A percentile compares a stretch with the other conserved stretches of the same genome.
These are phyloP conservation scores for Tamias sibiricus DNA, from an alignment of 2,113 vertebrate genomes.

Conservation along the genomic window DNA sequence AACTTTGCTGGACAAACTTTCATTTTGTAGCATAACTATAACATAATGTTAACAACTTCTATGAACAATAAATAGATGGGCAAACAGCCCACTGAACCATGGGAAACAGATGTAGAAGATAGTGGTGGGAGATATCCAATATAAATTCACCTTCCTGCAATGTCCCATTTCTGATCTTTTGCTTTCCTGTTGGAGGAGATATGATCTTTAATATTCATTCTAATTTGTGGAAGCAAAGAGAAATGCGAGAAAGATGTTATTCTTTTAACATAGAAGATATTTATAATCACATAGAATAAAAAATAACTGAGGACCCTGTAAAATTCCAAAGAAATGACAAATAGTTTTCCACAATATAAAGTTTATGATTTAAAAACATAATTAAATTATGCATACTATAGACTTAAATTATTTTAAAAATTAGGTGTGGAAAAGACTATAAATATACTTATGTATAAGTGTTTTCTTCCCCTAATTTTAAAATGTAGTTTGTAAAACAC, in stretches of 20 bases:
- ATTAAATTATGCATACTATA: background rate
- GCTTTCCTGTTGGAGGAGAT: constrained; percentile 47
- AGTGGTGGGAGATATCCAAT: constrained; percentile 36
- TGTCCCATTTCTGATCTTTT: constrained; percentile 35
- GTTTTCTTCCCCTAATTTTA: background rate
- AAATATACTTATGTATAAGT: background rate
- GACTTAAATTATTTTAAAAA: background rate
- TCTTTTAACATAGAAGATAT: background rate
- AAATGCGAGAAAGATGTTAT: constrained; percentile 10
- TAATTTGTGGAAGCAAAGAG: background rate
- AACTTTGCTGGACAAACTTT: constrained; percentile 78
- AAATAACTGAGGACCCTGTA: background rate
- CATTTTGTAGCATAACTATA: constrained; percentile 78
- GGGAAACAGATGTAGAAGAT: background rate
- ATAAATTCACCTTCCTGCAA: constrained; percentile 31
- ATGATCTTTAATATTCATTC: constrained; percentile 56
- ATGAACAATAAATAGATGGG: constrained; percentile 38
- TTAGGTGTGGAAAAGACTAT: background rate
- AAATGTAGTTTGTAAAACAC: constrained; percentile 18
- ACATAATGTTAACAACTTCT: constrained; percentile 48
- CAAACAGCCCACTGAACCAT: constrained; percentile 39
- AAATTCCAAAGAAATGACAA: constrained; percentile 1
- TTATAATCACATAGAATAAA: background rate
- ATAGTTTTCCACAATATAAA: background rate
- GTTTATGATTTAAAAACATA: background rate